Percentiles rank a stretch among this genome's conserved stretches.
Conservation (phyloP, 2,113 vertebrate genomes). For the Stictonetta naevosa region DNA sequence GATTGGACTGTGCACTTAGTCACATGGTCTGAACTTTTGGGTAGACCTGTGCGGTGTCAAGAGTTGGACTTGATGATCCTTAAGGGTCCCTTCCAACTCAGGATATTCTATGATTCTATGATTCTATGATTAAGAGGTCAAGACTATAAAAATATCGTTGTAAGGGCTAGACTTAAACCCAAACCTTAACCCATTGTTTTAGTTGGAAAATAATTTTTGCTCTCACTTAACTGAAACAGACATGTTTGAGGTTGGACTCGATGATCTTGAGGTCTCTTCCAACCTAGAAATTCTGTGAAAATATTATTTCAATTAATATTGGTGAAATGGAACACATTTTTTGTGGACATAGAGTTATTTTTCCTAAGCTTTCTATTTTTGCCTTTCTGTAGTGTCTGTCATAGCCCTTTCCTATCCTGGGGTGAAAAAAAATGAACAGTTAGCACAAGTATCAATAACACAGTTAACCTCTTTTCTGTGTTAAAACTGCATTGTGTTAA, state of each 20-base stretch:
- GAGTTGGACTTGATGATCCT: too few relatives aligned
- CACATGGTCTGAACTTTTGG: too few relatives aligned
- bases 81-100: too few relatives aligned
- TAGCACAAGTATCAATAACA: background rate
- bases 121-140: background rate
- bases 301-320: background rate
- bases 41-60: too few relatives aligned
- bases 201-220: background rate
- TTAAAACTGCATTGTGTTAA: background rate
- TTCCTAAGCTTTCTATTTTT: background rate
- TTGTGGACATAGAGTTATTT: background rate
- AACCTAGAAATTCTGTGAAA: too few relatives aligned
- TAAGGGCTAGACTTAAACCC: background rate
- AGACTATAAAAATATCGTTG: background rate
- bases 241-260: too few relatives aligned
- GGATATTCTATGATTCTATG: too few relatives aligned
- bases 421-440: background rate
- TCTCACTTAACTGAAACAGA: background rate
- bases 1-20: too few relatives aligned
- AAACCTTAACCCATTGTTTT: background rate
- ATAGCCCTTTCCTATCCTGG: background rate
- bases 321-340: background rate
- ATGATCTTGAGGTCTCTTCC: too few relatives aligned
- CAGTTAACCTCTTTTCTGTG: slow-evolving; percentile 4
- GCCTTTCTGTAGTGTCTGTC: background rate